Conservation (phyloP, 2,113 vertebrate genomes). For the Cyanoramphus novaezelandiae region DNA sequence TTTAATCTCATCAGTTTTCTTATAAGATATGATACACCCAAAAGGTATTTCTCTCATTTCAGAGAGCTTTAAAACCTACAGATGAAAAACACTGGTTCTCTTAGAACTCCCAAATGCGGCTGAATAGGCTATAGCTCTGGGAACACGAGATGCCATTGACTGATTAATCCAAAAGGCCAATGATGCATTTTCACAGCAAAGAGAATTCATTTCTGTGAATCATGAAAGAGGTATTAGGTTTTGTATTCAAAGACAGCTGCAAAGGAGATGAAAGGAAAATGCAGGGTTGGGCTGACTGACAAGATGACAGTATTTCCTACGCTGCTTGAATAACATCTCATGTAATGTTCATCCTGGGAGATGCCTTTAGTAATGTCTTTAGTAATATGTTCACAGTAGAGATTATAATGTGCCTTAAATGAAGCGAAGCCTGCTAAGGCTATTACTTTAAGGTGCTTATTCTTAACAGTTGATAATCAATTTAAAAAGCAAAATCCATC, state of each 20-base stretch:
- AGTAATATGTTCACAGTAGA: background rate
- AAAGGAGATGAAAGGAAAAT: slow-evolving; percentile 35
- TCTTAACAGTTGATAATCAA: background rate
- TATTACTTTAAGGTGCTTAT: background rate
- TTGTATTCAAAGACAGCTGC: slow-evolving; percentile 32
- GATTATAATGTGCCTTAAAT: background rate
- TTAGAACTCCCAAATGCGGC: background rate
- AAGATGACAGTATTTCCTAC: background rate
- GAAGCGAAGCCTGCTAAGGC: background rate
- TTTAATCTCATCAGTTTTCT: background rate
- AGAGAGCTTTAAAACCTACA: background rate
- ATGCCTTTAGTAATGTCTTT: background rate
- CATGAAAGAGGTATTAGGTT: background rate
- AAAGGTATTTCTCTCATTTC: background rate
- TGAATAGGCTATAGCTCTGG: background rate
- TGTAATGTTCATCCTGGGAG: background rate
- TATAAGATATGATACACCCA: background rate
- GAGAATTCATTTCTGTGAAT: slow-evolving; percentile 3
- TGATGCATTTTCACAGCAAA: background rate
- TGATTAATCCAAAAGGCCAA: background rate
- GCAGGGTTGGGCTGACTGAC: background rate
- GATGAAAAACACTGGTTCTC: background rate
- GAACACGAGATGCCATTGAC: background rate
- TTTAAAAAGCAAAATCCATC: background rate
- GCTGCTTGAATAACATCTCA: background rate